Evolutionary conservation across 2,113 vertebrate genomes (phyloP), one percentile per base, ranked within the genome.

Genomic region (Trochalopteron elliotii): DNA sequence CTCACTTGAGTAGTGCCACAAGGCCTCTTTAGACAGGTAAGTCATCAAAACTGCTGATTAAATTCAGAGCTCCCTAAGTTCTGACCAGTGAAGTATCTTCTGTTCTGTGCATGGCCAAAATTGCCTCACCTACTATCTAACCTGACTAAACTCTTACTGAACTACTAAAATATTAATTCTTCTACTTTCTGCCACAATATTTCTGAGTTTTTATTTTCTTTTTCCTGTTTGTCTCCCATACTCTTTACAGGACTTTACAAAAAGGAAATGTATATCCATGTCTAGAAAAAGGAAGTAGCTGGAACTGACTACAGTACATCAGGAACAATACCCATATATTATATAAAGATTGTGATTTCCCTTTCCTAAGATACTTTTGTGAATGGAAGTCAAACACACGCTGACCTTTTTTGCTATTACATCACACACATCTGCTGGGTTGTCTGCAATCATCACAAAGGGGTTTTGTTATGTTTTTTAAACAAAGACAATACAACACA

Each of bases 401-500:
- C 52, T 97, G 94, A 97, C 96, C 94, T 92, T 92, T 97, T 90
- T 5, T 81, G 79, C 72, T 84, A 81, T 88, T 88, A 90, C 85
- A 40, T 96, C 96, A 96, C 68, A 83, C 85, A 96, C 88, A 97
- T 95, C 93, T 97, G 94, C 92, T 65, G 65, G 12, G 37, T 56
- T 0, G 47, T 86, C 91, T 84, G 84, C 70, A 88, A 49, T 33
- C 60, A 89, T 9, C 72, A 96, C 64, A 94, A 86, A 81, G 25
- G 25, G 28, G 28, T 10, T 89, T 94, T 92, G 64, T 90, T 47
- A 65, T 20, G 15, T 28, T 93, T 85, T 91, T 91, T 23, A 55
- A 75, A 86, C 35, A 92, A 40, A 92, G 65, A 33, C 31, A 85
- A 44, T 70, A 55, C 8, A 71, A 63, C 12, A 22, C 69, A 74